Conservation (phyloP, 2,888 invertebrate species). For the Sesamia inferens region DNA sequence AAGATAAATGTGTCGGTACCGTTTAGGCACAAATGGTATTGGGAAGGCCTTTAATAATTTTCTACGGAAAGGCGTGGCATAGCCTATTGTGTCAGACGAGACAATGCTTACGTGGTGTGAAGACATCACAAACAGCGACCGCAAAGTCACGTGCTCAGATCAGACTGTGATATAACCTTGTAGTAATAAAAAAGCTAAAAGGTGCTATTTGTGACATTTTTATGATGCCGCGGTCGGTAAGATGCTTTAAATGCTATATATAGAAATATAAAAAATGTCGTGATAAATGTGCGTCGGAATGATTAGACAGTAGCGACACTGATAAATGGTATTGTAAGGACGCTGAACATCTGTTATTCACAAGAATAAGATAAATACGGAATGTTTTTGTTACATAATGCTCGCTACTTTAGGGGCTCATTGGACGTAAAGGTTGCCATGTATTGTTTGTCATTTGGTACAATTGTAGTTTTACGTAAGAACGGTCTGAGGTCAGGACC, state of each 20-base stretch:
- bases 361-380: constrained; percentile 81
- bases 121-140: constrained; percentile 31
- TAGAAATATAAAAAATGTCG: constrained; percentile 68
- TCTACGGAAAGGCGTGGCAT: constrained; percentile 42
- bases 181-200: constrained; percentile 44
- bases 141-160: constrained; percentile 15
- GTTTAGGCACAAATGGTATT: constrained; percentile 46
- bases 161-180: constrained; percentile 15
- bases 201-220: constrained; percentile 48
- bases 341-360: constrained; percentile 81
- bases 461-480: constrained; percentile 32
- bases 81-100: constrained; percentile 46
- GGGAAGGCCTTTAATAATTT: constrained; percentile 47
- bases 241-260: constrained; percentile 60
- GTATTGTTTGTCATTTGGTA: constrained; percentile 40
- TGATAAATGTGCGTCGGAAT: constrained; percentile 80
- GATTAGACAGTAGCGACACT: constrained; percentile 82
- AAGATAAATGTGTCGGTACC: constrained; percentile 53
- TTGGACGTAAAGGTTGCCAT: constrained; percentile 63
- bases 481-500: background rate
- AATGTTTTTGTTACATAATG: constrained; percentile 73
- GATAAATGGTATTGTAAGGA: constrained; percentile 78
- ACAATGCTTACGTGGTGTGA: constrained; percentile 34
- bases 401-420: constrained; percentile 66
- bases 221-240: constrained; percentile 42